Evolutionary conservation across 1,140 invertebrate species (phyloP), one percentile per base, ranked within the genome.

Genomic region (Drosophila bocqueti): DNA sequence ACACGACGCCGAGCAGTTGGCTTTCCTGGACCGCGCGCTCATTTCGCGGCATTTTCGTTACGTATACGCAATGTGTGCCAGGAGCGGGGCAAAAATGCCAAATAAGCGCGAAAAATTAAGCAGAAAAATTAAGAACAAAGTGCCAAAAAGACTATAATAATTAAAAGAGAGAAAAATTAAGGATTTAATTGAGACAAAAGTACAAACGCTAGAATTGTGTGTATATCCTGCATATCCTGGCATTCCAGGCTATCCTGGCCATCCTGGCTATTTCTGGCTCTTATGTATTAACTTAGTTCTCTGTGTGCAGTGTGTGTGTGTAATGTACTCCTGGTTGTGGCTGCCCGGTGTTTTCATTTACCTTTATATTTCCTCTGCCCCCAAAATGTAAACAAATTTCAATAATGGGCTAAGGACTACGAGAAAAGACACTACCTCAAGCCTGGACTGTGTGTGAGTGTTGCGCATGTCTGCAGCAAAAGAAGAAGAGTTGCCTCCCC

Each of bases 31-130:
- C 42, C 64, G 64, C 75, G 65, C 75, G 65, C 45, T 66, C 59
- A 63, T 63, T 74, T 75, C 74, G 74, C 74, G 74, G 74, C 74
- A 66, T 76, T 76, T 76, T 58, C 61, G 74, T 76, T 76, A 76
- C 74, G 74, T 76, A 76, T 76, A 76, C 74, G 74, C 74, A 76
- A 49, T 63, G 74, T 76, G 47, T 18, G 72, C 61, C 61, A 50
- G 40, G 4, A 9, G 55, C 36, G 24, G 6, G 54, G 34, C 11
- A 29, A 6, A 57, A 40, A 5, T 29, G n/a, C 16, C 18, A 40
- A 50, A 66, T 50, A 21, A 57, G 24, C 34, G 38, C 46, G 42
- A 65, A 55, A 76, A 57, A 36, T 26, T 1, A 31, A 13, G 42
- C n/a, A 50, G 29, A 18, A 31, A 63, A 38, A 5, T 13, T 8